phyloP scores from a whole-genome alignment of 2,113 vertebrate species.

The Boulengeromyrus knoepffleri region DNA sequence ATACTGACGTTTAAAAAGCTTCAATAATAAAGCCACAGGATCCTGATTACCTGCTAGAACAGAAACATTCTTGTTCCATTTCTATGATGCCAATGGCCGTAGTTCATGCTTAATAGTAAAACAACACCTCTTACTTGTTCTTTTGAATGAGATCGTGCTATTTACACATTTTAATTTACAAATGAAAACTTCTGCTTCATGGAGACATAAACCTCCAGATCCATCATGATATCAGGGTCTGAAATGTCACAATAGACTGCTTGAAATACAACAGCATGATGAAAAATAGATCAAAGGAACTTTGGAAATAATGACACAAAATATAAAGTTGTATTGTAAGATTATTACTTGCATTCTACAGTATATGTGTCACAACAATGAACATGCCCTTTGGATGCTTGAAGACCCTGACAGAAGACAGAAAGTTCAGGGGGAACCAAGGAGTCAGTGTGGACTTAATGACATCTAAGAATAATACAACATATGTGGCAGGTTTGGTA shows the following conservation, averaged over 20 bases:
- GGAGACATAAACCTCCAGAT: background rate
- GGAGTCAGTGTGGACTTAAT: background rate
- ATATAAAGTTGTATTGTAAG: slow-evolving; percentile 26
- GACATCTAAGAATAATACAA: background rate
- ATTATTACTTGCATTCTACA: background rate
- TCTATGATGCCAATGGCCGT: background rate
- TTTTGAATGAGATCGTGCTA: background rate
- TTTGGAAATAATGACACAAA: slow-evolving; percentile 37
- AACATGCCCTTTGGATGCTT: background rate
- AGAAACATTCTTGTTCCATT: slow-evolving; percentile 1
- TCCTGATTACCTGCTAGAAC: background rate
- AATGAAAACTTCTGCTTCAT: slow-evolving; percentile 46
- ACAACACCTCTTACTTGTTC: background rate
- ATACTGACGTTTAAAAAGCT: slow-evolving; percentile 3
- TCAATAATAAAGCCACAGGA: background rate
- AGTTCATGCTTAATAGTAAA: background rate
- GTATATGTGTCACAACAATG: background rate
- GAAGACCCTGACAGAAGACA: background rate
- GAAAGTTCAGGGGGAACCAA: background rate
- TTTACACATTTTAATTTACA: slow-evolving; percentile 6
- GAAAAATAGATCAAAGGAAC: slow-evolving; percentile 25
- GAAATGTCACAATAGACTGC: slow-evolving; percentile 24
- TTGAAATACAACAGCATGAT: background rate
- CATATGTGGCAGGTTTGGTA: background rate
- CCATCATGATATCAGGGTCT: background rate